Conservation (phyloP, 2,113 vertebrate species). For the Xyrauchen texanus region DNA sequence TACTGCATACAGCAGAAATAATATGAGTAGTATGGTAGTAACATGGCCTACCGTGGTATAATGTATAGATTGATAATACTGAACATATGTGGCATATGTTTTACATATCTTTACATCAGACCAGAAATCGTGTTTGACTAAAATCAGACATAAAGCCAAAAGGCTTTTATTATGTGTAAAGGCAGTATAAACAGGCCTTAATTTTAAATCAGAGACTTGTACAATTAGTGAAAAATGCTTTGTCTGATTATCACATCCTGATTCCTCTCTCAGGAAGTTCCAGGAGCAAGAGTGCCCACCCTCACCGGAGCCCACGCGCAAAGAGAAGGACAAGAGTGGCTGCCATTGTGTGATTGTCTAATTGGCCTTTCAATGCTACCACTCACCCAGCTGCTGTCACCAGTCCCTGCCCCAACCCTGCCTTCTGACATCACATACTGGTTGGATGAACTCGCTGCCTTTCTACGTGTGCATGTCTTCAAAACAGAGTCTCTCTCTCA, state of each 20-base stretch:
- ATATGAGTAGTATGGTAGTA: too few relatives aligned
- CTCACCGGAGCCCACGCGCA: constrained; percentile 93
- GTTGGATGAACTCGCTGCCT: constrained; percentile 84
- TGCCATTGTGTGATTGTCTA: constrained; percentile 97
- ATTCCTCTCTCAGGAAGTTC: constrained; percentile 84
- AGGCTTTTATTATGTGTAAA: neutral
- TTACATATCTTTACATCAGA: too few relatives aligned
- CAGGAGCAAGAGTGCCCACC: constrained; percentile 98
- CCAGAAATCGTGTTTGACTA: too few relatives aligned
- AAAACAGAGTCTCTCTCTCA: constrained; percentile 79
- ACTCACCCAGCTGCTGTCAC: constrained; percentile 84
- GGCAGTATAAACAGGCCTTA: neutral
- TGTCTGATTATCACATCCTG: constrained; percentile 8
- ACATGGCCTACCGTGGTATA: too few relatives aligned
- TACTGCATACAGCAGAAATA: too few relatives aligned
- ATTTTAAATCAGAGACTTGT: neutral
- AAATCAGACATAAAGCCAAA: neutral
- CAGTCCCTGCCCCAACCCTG: constrained; percentile 68
- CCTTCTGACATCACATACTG: constrained; percentile 81
- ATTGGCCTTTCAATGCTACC: constrained; percentile 79
- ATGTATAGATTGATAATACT: too few relatives aligned
- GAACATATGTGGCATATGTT: too few relatives aligned
- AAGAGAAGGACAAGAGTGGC: constrained; percentile 98
- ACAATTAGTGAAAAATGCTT: neutral
- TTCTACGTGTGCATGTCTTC: constrained; percentile 82